These are phyloP conservation scores for Nestor notabilis DNA, from an alignment of 2,113 vertebrate genomes.

Conservation along the genomic window DNA sequence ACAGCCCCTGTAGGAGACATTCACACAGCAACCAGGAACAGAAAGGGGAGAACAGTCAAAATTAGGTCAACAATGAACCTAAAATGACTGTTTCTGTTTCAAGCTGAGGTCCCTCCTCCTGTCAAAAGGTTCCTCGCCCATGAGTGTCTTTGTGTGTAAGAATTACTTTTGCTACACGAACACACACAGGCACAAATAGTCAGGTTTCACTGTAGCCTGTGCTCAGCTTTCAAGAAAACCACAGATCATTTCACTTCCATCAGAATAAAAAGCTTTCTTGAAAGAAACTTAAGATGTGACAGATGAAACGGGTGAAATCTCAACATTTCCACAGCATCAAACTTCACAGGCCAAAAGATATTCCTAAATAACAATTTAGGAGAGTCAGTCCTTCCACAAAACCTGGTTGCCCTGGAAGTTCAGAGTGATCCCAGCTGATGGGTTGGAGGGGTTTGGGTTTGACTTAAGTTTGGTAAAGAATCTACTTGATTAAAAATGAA, in stretches of 20 bases:
- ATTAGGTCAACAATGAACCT: neutral
- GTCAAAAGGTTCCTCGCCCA: neutral
- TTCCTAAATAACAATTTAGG: neutral
- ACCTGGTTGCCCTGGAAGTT: neutral
- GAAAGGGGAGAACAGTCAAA: neutral
- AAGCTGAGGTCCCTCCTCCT: neutral
- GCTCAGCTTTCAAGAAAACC: neutral
- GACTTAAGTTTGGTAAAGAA: neutral
- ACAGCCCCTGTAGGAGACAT: neutral
- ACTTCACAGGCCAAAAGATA: neutral
- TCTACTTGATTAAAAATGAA: neutral
- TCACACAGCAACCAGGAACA: neutral
- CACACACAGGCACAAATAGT: neutral
- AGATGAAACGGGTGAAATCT: neutral
- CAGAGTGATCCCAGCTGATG: neutral
- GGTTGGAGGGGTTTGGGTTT: neutral
- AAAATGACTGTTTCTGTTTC: neutral
- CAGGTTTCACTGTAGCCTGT: neutral
- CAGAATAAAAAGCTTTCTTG: neutral
- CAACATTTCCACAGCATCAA: neutral
- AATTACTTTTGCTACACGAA: neutral
- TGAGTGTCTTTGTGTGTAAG: fast-evolving
- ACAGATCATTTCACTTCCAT: neutral
- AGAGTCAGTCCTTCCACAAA: neutral
- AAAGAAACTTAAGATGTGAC: neutral